phyloP scores from a whole-genome alignment of 1,140 invertebrate genomes.

The Marisa cornuarietis region DNA sequence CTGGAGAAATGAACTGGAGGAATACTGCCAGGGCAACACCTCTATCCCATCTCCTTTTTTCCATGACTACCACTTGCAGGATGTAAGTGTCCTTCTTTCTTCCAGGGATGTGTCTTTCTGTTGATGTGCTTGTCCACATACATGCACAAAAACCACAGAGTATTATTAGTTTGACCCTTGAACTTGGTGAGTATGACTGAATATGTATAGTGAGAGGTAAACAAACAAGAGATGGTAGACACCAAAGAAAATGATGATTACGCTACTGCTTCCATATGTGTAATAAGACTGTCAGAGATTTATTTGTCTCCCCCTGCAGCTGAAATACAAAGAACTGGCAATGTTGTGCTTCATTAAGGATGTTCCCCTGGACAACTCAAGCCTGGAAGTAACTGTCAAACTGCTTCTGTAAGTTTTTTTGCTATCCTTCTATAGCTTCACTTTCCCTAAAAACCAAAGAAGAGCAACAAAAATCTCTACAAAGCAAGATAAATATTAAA shows the following conservation, averaged over 20 bases:
- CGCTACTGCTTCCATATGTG: too few species aligned
- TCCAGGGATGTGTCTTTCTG: background rate
- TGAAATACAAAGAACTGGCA: slow-evolving; percentile 59
- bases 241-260: too few species aligned
- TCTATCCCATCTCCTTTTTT: slow-evolving; percentile 54
- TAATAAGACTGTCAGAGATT: too few species aligned
- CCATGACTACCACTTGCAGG: slow-evolving; percentile 63
- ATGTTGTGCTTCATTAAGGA: slow-evolving; percentile 64
- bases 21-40: slow-evolving; percentile 44
- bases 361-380: slow-evolving; percentile 50
- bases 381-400: slow-evolving; percentile 52
- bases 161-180: too few species aligned
- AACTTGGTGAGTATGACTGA: too few species aligned
- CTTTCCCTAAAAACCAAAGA: too few species aligned
- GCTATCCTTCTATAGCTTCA: background rate
- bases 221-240: too few species aligned
- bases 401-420: slow-evolving; percentile 44
- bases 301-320: slow-evolving; percentile 42
- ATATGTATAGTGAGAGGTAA: too few species aligned
- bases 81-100: slow-evolving; percentile 45
- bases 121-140: too few species aligned
- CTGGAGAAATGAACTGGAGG: slow-evolving; percentile 62
- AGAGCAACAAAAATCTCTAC: too few species aligned
- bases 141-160: too few species aligned
- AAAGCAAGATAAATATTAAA: too few species aligned